Evolutionary conservation across 2,888 invertebrate species (phyloP).

Genomic region (Dolomedes plantarius): DNA sequence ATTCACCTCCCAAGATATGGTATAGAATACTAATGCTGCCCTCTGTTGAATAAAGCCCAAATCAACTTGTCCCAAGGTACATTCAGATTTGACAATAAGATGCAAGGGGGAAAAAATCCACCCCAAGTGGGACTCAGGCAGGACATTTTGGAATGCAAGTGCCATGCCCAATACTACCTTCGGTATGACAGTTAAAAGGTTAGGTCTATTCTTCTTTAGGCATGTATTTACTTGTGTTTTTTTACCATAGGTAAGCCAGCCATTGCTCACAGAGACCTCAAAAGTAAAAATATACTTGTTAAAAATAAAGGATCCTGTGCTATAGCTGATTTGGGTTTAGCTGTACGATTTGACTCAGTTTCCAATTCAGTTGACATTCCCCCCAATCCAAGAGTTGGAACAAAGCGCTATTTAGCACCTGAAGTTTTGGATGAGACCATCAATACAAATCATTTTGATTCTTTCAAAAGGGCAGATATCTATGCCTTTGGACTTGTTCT

Average conservation of each 20-base stretch:
- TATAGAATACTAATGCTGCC: too few species aligned
- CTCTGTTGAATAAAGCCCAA: too few species aligned
- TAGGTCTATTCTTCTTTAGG: too few species aligned
- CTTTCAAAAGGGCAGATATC: slow-evolving; percentile 78
- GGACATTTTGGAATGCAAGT: too few species aligned
- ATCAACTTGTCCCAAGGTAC: too few species aligned
- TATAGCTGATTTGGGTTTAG: slow-evolving; percentile 96
- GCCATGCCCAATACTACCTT: too few species aligned
- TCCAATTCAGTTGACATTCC: slow-evolving; percentile 89
- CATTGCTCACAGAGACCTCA: slow-evolving; percentile 74
- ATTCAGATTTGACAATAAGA: too few species aligned
- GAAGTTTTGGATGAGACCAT: slow-evolving; percentile 77
- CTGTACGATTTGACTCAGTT: slow-evolving; percentile 93
- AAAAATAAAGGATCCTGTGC: slow-evolving; percentile 88
- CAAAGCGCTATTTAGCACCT: slow-evolving; percentile 82
- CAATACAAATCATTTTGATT: slow-evolving; percentile 78
- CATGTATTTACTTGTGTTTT: too few species aligned
- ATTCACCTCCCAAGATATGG: too few species aligned
- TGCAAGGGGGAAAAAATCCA: too few species aligned
- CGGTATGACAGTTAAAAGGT: too few species aligned
- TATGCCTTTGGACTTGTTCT: slow-evolving; percentile 78
- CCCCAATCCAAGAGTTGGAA: slow-evolving; percentile 95
- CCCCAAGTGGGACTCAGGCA: too few species aligned
- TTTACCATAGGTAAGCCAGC: slow-evolving; percentile 73
- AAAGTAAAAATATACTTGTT: slow-evolving; percentile 94